phyloP scores from a whole-genome alignment of 64 coral and sea anemone genomes.

The Trachythela sp. region DNA sequence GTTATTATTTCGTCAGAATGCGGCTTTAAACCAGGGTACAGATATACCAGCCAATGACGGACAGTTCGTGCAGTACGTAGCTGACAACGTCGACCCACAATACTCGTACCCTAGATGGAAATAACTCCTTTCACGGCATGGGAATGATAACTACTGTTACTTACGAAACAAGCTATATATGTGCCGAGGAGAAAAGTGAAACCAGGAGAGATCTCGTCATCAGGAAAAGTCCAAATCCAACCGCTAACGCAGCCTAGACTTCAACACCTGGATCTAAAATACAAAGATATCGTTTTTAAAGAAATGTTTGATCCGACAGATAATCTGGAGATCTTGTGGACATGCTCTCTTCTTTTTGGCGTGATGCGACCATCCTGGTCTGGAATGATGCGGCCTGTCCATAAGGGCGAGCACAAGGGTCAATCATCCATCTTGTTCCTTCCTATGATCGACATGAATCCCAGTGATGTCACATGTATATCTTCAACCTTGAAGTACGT shows the following conservation, averaged over 20 bases:
- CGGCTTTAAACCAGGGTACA: background rate
- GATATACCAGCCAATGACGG: background rate
- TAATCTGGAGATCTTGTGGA: background rate
- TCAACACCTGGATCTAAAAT: background rate
- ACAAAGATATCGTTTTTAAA: background rate
- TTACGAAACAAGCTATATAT: background rate
- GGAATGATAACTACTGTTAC: constrained; percentile 22
- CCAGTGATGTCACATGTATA: background rate
- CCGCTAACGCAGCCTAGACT: background rate
- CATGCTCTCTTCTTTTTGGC: background rate
- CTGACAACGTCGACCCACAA: constrained; percentile 46
- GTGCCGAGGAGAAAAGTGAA: background rate
- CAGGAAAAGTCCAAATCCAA: background rate
- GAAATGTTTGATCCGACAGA: too few species aligned
- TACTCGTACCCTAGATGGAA: background rate
- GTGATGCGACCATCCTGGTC: background rate
- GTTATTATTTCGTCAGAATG: background rate
- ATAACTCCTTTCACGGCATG: constrained; percentile 27
- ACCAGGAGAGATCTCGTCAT: background rate
- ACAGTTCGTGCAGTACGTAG: constrained; percentile 34
- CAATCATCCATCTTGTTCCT: background rate
- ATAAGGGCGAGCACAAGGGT: background rate
- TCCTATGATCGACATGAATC: background rate
- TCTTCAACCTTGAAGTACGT: background rate
- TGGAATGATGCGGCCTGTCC: background rate